Base-by-base conservation (phyloP, 2,113 vertebrate genomes). In the Tor tambroides region DNA sequence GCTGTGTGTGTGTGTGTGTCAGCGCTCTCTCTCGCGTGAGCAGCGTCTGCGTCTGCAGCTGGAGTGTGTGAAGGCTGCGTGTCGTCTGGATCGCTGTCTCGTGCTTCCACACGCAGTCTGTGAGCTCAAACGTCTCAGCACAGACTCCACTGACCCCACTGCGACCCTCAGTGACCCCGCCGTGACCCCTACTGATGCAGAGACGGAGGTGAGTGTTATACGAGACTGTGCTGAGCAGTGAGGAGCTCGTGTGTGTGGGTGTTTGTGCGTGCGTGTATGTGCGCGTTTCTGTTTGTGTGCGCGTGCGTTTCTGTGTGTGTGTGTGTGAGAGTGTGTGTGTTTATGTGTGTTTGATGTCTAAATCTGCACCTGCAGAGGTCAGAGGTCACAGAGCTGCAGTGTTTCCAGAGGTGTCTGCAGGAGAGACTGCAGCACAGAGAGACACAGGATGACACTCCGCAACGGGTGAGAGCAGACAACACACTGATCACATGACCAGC, bases 51-150 rank as follows among this genome's bases (percentile, higher is more conserved):
- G 90, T 88, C 89, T 96, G 91, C 95, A 94, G 84, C 95, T 96
- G 72, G 96, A 97, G 86, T 94, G 96, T 86, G 97, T 97, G 72
- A 92, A 95, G 91, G 94, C 94, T 93, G 95, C 96, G 12, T 95
- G 97, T 15, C 95, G 96, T 92, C 92, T 98, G 94, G 97, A 98
- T 91, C 91, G 89, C 84, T 96, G 95, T 91, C 91, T 99, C 91
- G 95, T 97, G 67, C 94, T 97, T 65, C 96, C 97, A 72, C 95
- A 93, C 0, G 93, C 95, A 61, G 92, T 94, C 75, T 91, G 93
- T 43, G 95, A 94, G 80, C 91, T 94, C 7, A 94, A 96, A 88
- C 93, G 95, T n/a, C n/a, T n/a, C n/a, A n/a, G 10, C 35, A 41
- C 69, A n/a, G 4, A 32, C n/a, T n/a, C n/a, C 5, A 6, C 51